Percentiles rank a stretch among this genome's conserved stretches.
These are phyloP conservation scores for Phrynocephalus guinanensis DNA, from an alignment of 2,797 vertebrate species.

Conservation along the genomic window DNA sequence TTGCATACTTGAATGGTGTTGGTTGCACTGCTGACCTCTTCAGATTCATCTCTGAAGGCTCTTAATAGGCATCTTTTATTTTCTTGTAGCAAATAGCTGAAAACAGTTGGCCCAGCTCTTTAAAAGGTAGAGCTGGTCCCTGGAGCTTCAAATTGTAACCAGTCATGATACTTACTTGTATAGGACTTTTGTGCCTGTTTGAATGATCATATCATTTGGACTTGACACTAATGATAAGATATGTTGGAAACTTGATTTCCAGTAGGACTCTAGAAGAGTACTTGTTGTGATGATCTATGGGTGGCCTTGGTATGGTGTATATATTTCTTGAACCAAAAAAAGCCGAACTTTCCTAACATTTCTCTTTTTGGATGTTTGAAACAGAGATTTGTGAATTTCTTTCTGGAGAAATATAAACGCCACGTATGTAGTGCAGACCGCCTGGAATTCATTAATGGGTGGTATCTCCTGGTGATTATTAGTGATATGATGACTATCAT, in stretches of 20 bases:
- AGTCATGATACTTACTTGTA: background rate
- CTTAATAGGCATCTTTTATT: background rate
- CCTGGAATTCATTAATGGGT: slow-evolving; percentile 91
- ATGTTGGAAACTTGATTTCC: slow-evolving; percentile 11
- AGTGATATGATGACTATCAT: slow-evolving; percentile 92
- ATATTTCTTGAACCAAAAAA: background rate
- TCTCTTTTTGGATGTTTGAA: slow-evolving; percentile 13
- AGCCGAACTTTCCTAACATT: slow-evolving; percentile 30
- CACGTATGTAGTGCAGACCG: slow-evolving; percentile 85
- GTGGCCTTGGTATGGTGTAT: background rate
- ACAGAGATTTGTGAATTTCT: slow-evolving; percentile 90
- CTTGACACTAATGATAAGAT: background rate
- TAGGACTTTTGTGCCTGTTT: background rate
- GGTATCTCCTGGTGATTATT: slow-evolving; percentile 93
- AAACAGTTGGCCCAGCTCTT: background rate
- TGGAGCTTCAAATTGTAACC: background rate
- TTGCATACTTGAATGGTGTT: background rate
- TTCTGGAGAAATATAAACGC: slow-evolving; percentile 85
- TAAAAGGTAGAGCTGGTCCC: background rate
- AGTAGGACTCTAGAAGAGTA: background rate
- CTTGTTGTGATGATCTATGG: background rate
- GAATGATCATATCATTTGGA: background rate
- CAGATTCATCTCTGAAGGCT: background rate
- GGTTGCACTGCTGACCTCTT: background rate
- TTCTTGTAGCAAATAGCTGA: background rate